Evolutionary conservation across 2,888 invertebrate species (phyloP).

Genomic region (Ferrisia virgata): DNA sequence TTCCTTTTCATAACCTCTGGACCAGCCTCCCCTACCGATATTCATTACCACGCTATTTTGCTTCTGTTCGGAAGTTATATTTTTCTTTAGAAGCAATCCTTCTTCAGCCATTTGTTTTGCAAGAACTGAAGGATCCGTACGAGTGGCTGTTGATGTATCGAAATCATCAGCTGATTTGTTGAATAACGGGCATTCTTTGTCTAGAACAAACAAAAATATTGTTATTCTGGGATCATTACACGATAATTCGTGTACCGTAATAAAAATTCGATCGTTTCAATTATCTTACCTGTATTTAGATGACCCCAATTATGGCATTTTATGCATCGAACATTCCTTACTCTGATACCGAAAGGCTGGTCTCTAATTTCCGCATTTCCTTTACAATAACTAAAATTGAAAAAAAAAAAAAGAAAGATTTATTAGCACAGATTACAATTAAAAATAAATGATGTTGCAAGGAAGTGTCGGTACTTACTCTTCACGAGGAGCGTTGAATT

Average conservation of each 20-base stretch:
- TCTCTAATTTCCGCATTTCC: conserved; percentile 96
- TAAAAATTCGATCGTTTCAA: conserved; percentile 39
- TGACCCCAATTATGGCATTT: conserved; percentile 99
- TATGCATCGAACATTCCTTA: conserved; percentile 94
- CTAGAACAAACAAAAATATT: conserved; percentile 55
- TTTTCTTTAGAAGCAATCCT: conserved; percentile 82
- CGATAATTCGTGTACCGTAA: background rate
- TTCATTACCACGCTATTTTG: conserved; percentile 51
- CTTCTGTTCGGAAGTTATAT: conserved; percentile 56
- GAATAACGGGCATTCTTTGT: conserved; percentile 93
- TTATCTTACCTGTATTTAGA: conserved; percentile 74
- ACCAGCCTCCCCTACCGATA: conserved; percentile 12
- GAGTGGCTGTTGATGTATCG: conserved; percentile 62
- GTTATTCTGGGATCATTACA: too few relatives aligned
- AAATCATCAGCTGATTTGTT: conserved; percentile 62
- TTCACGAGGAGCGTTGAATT: conserved; percentile 98
- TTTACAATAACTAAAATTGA: conserved; percentile 81
- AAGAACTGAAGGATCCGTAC: conserved; percentile 52
- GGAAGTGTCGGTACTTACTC: conserved; percentile 56
- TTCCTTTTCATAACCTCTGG: conserved; percentile 43
- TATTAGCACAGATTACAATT: background rate
- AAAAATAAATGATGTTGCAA: background rate
- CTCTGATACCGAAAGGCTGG: conserved; percentile 97
- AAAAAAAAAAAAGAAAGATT: conserved; percentile 13
- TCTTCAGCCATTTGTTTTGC: conserved; percentile 89